Base-by-base conservation (phyloP, 2,797 vertebrate genomes). In the Chrosomus eos region DNA sequence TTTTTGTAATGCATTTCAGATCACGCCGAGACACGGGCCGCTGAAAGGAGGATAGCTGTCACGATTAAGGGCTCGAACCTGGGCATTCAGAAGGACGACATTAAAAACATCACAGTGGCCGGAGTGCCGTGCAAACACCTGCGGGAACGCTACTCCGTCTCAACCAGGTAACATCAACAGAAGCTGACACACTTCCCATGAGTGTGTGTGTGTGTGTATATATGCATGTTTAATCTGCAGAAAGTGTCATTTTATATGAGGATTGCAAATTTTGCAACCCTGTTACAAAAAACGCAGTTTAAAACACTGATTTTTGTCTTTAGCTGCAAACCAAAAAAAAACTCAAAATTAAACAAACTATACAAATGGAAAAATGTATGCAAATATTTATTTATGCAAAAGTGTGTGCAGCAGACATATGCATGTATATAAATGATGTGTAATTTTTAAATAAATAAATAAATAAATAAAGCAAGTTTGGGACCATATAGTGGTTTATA, bases 41-140 rank as follows among this genome's bases (percentile, higher is more conserved):
- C 86, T 96, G 88, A 89, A 23, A 2, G 98, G 98, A 71, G 97
- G 97, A 97, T 99, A 90, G 95, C 94, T 1, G 91, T 99, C 92
- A 99, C 98, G 81, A 97, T 99, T 92, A 95, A 93, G 7, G 98
- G 98, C 85, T 97, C 97, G 70, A 99, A 99, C 89, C 90, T 99
- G 89, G 98, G 98, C 82, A 94, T 98, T 92, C 93, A 88, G 81
- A 95, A 95, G 31, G 94, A 95, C 10, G 97, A 99, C 85, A 96
- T 99, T 23, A 92, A 92, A 93, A 93, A 70, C 70, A 93, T 99
- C 93, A 95, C 64, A 0, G 98, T 99, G 90, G 97, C 94, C 3
- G 94, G 94, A 7, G 86, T 91, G 80, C 91, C 92, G 48, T 99
- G 98, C 72, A 31, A 82, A 86, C 98, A 99, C 87, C 93, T 94